A percentile compares a stretch with the other conserved stretches of the same genome.
phyloP scores from a whole-genome alignment of 2,888 invertebrate genomes.

The Drosophila borborema region DNA sequence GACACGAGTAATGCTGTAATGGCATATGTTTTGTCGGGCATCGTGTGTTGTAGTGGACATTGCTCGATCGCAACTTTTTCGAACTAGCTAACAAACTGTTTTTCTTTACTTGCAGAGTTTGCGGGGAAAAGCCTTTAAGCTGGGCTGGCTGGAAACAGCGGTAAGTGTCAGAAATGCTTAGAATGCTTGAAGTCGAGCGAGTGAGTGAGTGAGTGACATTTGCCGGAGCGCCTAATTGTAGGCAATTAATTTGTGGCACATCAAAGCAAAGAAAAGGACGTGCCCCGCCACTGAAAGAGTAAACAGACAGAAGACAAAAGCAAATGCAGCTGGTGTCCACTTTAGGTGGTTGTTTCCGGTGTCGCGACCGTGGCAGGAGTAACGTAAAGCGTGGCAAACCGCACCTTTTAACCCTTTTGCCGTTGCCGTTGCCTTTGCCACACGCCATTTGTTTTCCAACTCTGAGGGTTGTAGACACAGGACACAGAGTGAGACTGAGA shows the following conservation, averaged over 20 bases:
- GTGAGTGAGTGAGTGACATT: constrained; percentile 64
- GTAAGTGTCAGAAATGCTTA: constrained; percentile 68
- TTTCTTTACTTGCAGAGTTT: constrained; percentile 39
- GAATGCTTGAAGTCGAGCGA: neutral
- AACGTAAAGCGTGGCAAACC: constrained; percentile 65
- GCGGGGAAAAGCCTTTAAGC: constrained; percentile 69
- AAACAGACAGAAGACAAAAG: constrained; percentile 66
- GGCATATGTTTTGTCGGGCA: constrained; percentile 69
- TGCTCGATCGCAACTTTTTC: constrained; percentile 44
- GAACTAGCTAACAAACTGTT: constrained; percentile 63
- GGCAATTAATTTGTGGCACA: constrained; percentile 83
- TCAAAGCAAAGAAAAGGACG: constrained; percentile 68
- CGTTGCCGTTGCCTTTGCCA: constrained; percentile 45
- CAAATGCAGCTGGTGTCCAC: constrained; percentile 79
- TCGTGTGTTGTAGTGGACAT: constrained; percentile 21
- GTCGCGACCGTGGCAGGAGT: constrained; percentile 32
- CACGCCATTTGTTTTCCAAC: constrained; percentile 58
- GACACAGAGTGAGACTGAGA: constrained; percentile 9
- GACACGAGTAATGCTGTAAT: constrained; percentile 68
- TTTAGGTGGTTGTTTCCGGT: constrained; percentile 71
- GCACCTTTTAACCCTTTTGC: constrained; percentile 80
- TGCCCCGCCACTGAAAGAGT: constrained; percentile 36
- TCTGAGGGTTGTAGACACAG: constrained; percentile 38
- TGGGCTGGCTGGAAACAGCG: constrained; percentile 50
- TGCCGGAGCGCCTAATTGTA: constrained; percentile 78